phyloP scores from a whole-genome alignment of 2,797 vertebrate genomes.

The Tokudaia muenninki region DNA sequence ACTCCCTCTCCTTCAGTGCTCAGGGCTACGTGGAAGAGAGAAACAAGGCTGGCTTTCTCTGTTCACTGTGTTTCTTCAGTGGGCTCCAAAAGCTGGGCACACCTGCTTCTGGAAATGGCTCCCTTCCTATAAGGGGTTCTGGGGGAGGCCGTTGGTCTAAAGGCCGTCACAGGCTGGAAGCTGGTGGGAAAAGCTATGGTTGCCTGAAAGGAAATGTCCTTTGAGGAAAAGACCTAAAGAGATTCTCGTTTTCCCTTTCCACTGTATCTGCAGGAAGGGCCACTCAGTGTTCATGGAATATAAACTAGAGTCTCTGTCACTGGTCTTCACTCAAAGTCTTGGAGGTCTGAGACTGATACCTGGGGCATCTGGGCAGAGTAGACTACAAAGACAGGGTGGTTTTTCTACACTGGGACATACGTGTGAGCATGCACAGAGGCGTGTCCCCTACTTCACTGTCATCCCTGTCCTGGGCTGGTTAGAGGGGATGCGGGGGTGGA shows the following conservation, averaged over 20 bases:
- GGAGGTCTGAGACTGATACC: background rate
- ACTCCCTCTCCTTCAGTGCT: background rate
- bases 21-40: background rate
- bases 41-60: background rate
- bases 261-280: background rate
- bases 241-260: background rate
- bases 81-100: background rate
- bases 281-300: background rate
- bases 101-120: background rate
- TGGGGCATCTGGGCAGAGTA: background rate
- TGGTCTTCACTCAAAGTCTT: background rate
- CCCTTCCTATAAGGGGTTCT: background rate
- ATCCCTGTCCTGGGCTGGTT: background rate
- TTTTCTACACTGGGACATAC: background rate
- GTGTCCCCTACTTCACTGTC: rapidly evolving
- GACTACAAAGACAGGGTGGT: background rate
- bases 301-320: background rate
- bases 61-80: background rate
- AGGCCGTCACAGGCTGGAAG: background rate
- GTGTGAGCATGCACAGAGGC: background rate
- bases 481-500: background rate
- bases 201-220: background rate
- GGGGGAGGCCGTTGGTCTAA: background rate
- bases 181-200: background rate
- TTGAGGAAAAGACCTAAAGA: background rate